Evolutionary conservation across 2,113 vertebrate genomes (phyloP).

Genomic region (Carassius carassius): DNA sequence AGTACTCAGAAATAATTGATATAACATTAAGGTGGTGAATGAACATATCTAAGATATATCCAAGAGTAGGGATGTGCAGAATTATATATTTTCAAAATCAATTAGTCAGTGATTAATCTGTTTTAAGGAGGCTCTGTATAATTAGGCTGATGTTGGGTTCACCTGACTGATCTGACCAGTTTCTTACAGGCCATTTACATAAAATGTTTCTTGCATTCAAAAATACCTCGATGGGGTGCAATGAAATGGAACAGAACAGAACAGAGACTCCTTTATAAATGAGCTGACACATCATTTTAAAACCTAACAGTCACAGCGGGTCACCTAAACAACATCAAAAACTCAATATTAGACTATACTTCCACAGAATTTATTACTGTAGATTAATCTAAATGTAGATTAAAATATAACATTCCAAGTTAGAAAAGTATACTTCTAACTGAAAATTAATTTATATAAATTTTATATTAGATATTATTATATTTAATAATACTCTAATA

Average conservation of each 20-base stretch:
- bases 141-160: constrained; percentile 5
- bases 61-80: background rate
- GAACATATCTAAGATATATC: background rate
- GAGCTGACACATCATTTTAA: background rate
- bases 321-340: background rate
- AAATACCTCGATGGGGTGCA: background rate
- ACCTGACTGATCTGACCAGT: background rate
- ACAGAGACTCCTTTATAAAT: background rate
- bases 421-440: background rate
- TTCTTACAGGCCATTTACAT: background rate
- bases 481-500: no score
- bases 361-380: background rate
- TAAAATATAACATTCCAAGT: background rate
- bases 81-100: background rate
- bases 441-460: background rate
- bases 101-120: background rate
- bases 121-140: background rate
- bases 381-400: background rate
- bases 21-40: background rate
- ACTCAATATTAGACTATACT: background rate
- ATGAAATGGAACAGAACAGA: background rate
- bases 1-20: background rate
- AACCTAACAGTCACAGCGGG: background rate
- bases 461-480: background rate
- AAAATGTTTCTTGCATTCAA: background rate